phyloP scores from a whole-genome alignment of 1,140 invertebrate genomes.

The Brachionus angularis region DNA sequence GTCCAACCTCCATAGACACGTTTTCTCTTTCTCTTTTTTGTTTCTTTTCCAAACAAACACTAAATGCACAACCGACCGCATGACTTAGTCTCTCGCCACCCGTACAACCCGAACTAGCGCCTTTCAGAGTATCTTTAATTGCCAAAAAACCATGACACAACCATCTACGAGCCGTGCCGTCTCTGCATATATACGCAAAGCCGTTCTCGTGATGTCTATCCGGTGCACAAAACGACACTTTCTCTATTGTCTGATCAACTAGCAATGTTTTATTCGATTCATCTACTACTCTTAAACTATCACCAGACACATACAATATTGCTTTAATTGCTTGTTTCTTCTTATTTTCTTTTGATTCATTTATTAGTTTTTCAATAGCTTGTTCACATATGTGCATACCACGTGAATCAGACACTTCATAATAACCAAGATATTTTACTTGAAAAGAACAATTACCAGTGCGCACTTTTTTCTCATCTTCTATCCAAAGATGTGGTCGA shows the following conservation, averaged over 20 bases:
- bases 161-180: slow-evolving; percentile 81
- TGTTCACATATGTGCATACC: slow-evolving; percentile 99
- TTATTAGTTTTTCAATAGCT: slow-evolving; percentile 74
- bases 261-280: slow-evolving; percentile 96
- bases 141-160: slow-evolving; percentile 99
- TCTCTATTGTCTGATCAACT: slow-evolving; percentile 99
- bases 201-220: slow-evolving; percentile 96
- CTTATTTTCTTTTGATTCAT: slow-evolving; percentile 47
- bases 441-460: slow-evolving; percentile 91
- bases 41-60: slow-evolving; percentile 92
- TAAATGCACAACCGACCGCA: slow-evolving; percentile 98
- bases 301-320: slow-evolving; percentile 88
- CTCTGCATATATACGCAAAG: slow-evolving; percentile 86
- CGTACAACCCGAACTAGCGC: background rate
- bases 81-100: slow-evolving; percentile 90
- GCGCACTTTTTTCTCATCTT: slow-evolving; percentile 90
- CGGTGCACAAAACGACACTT: slow-evolving; percentile 98
- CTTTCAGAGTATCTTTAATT: slow-evolving; percentile 62
- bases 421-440: slow-evolving; percentile 97
- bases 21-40: slow-evolving; percentile 89
- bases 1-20: slow-evolving; percentile 75
- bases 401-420: slow-evolving; percentile 96
- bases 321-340: slow-evolving; percentile 55
- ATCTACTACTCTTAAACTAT: slow-evolving; percentile 92
- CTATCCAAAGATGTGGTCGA: slow-evolving; percentile 94